phyloP scores from a whole-genome alignment of 2,113 vertebrate genomes.

The Coracopsis vasa region DNA sequence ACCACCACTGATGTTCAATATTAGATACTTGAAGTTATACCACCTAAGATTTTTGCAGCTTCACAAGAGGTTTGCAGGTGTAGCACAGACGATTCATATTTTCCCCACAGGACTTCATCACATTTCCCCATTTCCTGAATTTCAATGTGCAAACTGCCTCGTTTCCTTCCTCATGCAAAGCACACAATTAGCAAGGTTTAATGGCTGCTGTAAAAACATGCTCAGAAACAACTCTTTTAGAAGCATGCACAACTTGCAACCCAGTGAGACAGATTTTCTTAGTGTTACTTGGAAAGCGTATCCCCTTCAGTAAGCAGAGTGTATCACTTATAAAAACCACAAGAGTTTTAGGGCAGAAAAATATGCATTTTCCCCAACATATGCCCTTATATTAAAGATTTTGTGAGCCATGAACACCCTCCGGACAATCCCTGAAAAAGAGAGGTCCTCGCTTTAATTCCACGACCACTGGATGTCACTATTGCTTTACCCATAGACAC shows the following conservation, averaged over 20 bases:
- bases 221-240: not conserved
- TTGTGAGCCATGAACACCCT: fast-evolving
- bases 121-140: not conserved
- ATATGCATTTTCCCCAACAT: fast-evolving
- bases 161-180: fast-evolving
- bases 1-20: not conserved
- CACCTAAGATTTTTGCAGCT: not conserved
- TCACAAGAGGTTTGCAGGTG: not conserved
- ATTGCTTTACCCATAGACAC: not conserved
- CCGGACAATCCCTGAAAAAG: not conserved
- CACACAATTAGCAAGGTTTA: not conserved
- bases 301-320: not conserved
- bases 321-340: fast-evolving
- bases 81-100: fast-evolving
- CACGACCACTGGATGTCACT: slow-evolving; percentile 71
- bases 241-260: fast-evolving
- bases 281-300: not conserved
- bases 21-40: fast-evolving
- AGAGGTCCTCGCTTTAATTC: not conserved
- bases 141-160: not conserved
- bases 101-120: not conserved
- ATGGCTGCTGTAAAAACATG: not conserved
- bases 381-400: not conserved
- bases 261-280: fast-evolving
- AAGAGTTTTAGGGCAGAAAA: not conserved